Conservation (phyloP, 1,140 invertebrate species). For the Heliconius congener region DNA sequence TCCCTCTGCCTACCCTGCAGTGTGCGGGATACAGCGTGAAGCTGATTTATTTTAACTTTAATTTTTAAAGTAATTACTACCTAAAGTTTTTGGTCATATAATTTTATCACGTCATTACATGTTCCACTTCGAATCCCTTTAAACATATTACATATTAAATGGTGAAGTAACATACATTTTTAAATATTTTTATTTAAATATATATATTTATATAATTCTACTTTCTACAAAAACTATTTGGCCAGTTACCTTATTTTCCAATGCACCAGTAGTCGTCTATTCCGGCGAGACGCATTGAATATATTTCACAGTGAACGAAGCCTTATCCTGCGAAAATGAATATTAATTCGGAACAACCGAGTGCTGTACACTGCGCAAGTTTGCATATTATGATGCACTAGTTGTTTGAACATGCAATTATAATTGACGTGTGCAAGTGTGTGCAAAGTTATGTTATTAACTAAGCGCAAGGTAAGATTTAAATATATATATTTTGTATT, state of each 20-base stretch:
- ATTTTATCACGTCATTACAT: too few relatives aligned
- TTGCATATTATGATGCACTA: slow-evolving; percentile 12
- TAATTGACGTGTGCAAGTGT: not conserved
- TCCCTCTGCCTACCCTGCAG: too few relatives aligned
- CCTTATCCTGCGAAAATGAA: slow-evolving; percentile 13
- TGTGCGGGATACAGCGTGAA: too few relatives aligned
- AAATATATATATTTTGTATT: too few relatives aligned
- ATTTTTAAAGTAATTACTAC: too few relatives aligned
- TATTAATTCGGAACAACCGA: slow-evolving; percentile 6
- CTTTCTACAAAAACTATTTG: not conserved
- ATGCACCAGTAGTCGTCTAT: not conserved
- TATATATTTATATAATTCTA: not conserved
- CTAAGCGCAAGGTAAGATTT: not conserved
- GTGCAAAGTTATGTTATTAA: not conserved
- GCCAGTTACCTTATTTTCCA: not conserved
- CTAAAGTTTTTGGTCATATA: too few relatives aligned
- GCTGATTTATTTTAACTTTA: too few relatives aligned
- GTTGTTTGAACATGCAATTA: slow-evolving; percentile 11
- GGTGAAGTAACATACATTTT: too few relatives aligned
- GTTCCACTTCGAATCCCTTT: too few relatives aligned
- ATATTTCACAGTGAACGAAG: slow-evolving; percentile 11
- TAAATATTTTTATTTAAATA: not conserved
- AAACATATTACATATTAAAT: too few relatives aligned
- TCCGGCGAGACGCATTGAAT: slow-evolving; percentile 11
- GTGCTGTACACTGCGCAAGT: slow-evolving; percentile 6